A percentile compares a stretch with the other conserved stretches of the same genome.
Evolutionary conservation across 2,113 vertebrate species (phyloP).

Genomic region (Microcebus murinus): DNA sequence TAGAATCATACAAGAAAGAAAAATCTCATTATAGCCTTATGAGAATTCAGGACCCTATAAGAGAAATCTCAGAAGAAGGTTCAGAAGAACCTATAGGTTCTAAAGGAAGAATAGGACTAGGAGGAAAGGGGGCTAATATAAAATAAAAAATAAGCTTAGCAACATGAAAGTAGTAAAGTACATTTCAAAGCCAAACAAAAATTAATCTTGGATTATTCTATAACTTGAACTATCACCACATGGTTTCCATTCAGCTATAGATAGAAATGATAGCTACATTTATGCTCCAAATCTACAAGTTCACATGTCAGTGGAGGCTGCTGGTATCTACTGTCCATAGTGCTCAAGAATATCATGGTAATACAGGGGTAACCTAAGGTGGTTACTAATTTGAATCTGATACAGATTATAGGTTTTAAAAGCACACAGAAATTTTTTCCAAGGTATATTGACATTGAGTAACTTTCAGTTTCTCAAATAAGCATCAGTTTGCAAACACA

Average conservation of each 20-base stretch:
- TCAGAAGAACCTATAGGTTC: background rate
- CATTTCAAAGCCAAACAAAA: conserved; percentile 7
- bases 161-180: background rate
- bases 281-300: background rate
- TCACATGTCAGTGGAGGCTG: background rate
- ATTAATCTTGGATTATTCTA: background rate
- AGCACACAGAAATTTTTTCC: background rate
- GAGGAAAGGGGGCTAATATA: background rate
- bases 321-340: background rate
- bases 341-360: background rate
- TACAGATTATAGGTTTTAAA: background rate
- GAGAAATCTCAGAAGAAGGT: background rate
- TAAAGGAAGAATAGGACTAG: background rate
- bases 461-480: conserved; percentile 3
- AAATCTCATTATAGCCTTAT: background rate
- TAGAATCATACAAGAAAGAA: background rate
- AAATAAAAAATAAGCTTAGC: background rate
- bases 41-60: background rate
- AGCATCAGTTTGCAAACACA: background rate
- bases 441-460: background rate
- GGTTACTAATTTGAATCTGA: background rate
- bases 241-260: background rate
- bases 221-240: background rate
- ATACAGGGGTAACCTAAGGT: background rate
- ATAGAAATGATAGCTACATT: background rate